Evolutionary conservation across 1,140 invertebrate genomes (phyloP), one percentile per base, ranked within the genome.

Genomic region (Diorhabda elongata): DNA sequence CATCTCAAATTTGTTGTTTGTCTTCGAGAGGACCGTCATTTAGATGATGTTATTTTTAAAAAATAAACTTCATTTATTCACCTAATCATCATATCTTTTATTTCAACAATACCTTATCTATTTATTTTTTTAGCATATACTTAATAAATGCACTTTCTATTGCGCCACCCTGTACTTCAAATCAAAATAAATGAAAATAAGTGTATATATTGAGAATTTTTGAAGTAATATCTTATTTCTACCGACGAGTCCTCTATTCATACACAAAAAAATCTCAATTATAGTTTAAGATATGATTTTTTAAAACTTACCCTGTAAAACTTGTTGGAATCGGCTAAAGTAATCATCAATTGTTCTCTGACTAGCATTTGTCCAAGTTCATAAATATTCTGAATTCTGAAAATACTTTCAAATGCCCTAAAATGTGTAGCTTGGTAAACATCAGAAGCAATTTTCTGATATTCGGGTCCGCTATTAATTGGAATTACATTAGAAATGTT

Each of bases 361-460:
- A 69, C 64, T 6, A 69, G 47, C 2, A 57, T 58, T 26, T 69
- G 68, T 2, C 68, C 68, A 41, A 69, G 64, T 44, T 69, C 68
- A 44, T 69, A 58, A 42, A 69, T 60, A 60, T 64, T 58, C 44
- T 69, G 68, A 57, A 57, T 57, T 65, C 64, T 26, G 4, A 41
- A 7, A 43, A 65, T 65, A 43, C 5, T 2, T 3, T 4, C 58
- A 6, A 58, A 47, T 7, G 7, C 3, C 6, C 4, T 65, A 7
- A 6, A 42, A 9, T 8, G 3, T 26, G 42, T 56, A 42, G 64
- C 64, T 9, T 3, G 26, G 42, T 41, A 3, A 2, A 57, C n/a
- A 5, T 65, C 47, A 9, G 8, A 56, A 11, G 7, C 6, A 57
- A 65, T 65, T 44, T 62, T 9, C 44, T 62, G 3, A 11, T 57